phyloP scores from a whole-genome alignment of 2,888 invertebrate species.

The Eupithecia insigniata region DNA sequence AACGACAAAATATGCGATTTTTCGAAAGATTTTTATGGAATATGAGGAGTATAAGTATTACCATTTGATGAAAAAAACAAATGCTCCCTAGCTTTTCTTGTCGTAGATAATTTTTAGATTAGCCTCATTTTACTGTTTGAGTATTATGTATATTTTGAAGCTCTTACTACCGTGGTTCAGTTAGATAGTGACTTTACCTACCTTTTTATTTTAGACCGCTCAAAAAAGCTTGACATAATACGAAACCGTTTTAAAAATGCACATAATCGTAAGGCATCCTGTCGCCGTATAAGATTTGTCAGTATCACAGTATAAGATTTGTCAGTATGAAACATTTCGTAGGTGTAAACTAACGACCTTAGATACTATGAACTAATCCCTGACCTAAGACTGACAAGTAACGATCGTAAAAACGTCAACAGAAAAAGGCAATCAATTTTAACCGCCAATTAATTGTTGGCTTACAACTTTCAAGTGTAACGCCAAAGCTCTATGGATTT shows the following conservation, averaged over 20 bases:
- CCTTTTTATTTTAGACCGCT: background rate
- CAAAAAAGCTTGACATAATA: background rate
- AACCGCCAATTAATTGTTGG: conserved; percentile 42
- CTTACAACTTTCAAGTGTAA: conserved; percentile 23
- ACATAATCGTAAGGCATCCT: conserved; percentile 28
- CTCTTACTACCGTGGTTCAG: background rate
- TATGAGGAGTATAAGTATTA: too few relatives aligned
- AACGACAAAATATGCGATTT: too few relatives aligned
- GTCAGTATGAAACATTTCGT: conserved; percentile 36
- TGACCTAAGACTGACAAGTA: conserved; percentile 34
- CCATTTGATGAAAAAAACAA: too few relatives aligned
- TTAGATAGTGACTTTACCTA: background rate
- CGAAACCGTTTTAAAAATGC: conserved; percentile 9
- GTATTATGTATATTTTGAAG: background rate
- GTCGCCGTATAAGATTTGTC: conserved; percentile 36
- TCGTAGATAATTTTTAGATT: background rate
- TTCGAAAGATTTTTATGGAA: too few relatives aligned
- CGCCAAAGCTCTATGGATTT: conserved; percentile 27
- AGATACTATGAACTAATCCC: conserved; percentile 19
- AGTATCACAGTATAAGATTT: conserved; percentile 32
- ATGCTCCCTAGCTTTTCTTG: background rate
- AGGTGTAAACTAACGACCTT: conserved; percentile 36
- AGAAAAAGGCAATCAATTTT: conserved; percentile 40
- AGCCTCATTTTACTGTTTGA: background rate
- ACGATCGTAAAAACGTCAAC: conserved; percentile 45